phyloP scores from a whole-genome alignment of 2,113 vertebrate species.

The Elanus axillaris region DNA sequence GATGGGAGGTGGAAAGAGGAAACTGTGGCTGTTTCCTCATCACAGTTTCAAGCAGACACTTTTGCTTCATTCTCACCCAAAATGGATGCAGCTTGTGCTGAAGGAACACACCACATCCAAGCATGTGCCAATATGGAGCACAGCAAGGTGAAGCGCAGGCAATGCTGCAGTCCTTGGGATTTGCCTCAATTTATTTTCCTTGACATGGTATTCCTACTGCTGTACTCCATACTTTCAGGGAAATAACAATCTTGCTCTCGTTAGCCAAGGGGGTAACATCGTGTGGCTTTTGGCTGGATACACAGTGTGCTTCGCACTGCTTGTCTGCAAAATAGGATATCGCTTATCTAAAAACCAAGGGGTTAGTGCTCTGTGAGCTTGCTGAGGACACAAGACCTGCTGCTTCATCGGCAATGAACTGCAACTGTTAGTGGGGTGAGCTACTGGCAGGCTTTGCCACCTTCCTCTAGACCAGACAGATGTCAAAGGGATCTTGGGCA shows the following conservation, averaged over 20 bases:
- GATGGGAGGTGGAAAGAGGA: not conserved
- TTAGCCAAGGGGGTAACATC: not conserved
- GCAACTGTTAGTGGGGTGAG: fast-evolving
- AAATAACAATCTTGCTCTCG: fast-evolving
- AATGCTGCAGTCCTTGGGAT: not conserved
- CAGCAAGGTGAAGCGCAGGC: not conserved
- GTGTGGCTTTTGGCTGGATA: not conserved
- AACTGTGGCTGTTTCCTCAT: not conserved
- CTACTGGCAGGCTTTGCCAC: not conserved
- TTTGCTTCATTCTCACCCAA: not conserved
- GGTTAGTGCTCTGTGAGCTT: fast-evolving
- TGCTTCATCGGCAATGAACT: not conserved
- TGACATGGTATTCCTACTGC: not conserved
- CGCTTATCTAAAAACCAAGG: not conserved
- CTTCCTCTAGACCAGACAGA: not conserved
- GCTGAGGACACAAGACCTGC: fast-evolving
- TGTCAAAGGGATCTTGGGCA: not conserved
- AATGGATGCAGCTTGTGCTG: not conserved
- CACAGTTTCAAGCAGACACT: not conserved
- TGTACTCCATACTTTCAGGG: fast-evolving
- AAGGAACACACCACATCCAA: not conserved
- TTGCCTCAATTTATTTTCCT: not conserved
- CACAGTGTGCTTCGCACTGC: not conserved
- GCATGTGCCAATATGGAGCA: fast-evolving
- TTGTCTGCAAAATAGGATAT: not conserved